Evolutionary conservation across 2,797 vertebrate genomes (phyloP), one percentile per base, ranked within the genome.

Genomic region (Sorex maritimensis): DNA sequence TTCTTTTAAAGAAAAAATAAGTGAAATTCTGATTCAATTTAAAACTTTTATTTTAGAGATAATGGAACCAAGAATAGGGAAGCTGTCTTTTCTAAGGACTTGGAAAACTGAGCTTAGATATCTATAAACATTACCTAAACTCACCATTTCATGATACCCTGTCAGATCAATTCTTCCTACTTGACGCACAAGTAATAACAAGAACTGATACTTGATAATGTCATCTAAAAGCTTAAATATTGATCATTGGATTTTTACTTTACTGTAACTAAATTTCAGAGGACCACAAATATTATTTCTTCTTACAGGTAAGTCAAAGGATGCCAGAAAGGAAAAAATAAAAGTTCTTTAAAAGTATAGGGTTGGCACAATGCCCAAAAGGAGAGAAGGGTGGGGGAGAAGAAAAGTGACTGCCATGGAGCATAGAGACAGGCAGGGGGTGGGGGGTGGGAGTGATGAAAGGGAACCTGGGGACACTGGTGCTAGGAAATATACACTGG

Each of bases 21-120:
- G 19, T 82, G 9, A 46, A 86, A 95, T 82, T 41, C 5, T 26
- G 28, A 44, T 41, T 87, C 12, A 46, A 46, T 74, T 91, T 75
- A 4, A 83, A n/a, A 14, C 24, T 7, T 46, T 78, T 82, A 23
- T 30, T 44, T 82, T 86, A 65, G 30, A 86, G 34, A 46, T 61
- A 26, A 44, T 77, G 19, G n/a, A 28, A 91, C 28, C 24, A 74
- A 23, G 58, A 44, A 2, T 24, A 86, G 61, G 34, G 24, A 67
- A 6, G n/a, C 13, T 1, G 17, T 77, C 44, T 89, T 34, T 30
- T 41, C 17, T 8, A 67, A 78, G n/a, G 26, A 58, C 24, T 68
- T 1, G n/a, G 41, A 23, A 86, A 82, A 82, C 14, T 3, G 8
- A 30, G 28, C 23, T 41, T 41, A 65, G 68, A 80, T 69, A 4